Percentiles rank a stretch among this genome's conserved stretches.
Conservation (phyloP, 2,797 vertebrate species). For the Morelia viridis region DNA sequence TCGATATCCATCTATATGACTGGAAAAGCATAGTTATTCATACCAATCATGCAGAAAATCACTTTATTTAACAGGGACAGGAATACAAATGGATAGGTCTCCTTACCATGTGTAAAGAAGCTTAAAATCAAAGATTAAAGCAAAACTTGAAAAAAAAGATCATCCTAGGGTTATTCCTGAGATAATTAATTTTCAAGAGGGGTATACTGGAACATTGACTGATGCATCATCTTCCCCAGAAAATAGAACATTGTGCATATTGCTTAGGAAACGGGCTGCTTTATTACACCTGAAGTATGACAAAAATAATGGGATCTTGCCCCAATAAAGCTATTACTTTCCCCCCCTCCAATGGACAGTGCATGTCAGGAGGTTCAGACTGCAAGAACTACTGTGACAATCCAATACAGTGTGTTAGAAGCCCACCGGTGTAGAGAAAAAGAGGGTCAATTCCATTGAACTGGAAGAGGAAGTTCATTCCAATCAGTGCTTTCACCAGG, state of each 20-base stretch:
- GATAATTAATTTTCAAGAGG: neutral
- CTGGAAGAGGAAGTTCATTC: neutral
- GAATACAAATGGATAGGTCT: neutral
- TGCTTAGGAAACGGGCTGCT: neutral
- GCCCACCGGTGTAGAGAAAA: neutral
- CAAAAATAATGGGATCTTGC: neutral
- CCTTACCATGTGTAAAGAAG: neutral
- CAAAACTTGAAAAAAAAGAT: neutral
- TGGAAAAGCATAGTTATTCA: conserved; percentile 4
- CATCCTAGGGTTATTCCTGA: neutral
- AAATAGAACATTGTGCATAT: neutral
- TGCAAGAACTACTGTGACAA: neutral
- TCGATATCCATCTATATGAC: neutral
- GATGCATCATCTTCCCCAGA: neutral
- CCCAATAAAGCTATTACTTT: neutral
- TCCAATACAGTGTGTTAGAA: neutral
- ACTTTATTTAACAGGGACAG: neutral
- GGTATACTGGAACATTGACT: neutral
- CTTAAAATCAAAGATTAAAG: neutral
- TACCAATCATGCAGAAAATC: neutral
- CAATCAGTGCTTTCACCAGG: neutral
- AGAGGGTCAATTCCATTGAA: neutral
- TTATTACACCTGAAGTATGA: neutral
- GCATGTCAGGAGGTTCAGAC: neutral
- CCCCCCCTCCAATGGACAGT: neutral